These are phyloP conservation scores for Paguma larvata DNA, from an alignment of 2,797 vertebrate species.

Conservation along the genomic window DNA sequence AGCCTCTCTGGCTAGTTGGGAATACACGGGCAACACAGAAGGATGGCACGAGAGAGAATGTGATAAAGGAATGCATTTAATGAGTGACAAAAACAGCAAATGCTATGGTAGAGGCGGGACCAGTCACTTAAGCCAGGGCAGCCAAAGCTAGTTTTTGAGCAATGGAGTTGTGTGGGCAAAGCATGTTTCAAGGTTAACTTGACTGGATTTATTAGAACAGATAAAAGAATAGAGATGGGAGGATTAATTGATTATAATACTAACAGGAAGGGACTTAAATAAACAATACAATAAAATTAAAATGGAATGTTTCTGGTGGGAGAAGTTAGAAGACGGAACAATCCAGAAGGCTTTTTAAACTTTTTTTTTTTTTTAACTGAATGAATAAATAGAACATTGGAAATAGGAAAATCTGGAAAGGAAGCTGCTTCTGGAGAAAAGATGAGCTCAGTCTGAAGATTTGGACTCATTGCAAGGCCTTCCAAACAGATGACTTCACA, in stretches of 20 bases:
- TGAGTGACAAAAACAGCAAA: not conserved
- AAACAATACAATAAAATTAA: not conserved
- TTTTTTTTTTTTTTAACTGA: not conserved
- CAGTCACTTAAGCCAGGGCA: not conserved
- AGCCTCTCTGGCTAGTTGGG: not conserved
- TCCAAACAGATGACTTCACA: not conserved
- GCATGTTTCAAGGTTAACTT: not conserved
- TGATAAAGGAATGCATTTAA: not conserved
- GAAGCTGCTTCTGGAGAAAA: conserved; percentile 28
- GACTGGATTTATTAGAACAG: not conserved
- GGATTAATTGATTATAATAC: not conserved
- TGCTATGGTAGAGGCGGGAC: not conserved
- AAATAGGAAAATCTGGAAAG: not conserved
- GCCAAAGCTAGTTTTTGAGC: not conserved
- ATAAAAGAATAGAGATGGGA: not conserved
- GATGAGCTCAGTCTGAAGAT: not conserved
- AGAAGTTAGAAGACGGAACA: not conserved
- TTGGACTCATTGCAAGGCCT: not conserved
- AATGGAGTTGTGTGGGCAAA: not conserved
- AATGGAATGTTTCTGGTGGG: conserved; percentile 8
- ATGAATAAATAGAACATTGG: not conserved
- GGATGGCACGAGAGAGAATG: not conserved
- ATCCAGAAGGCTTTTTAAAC: not conserved
- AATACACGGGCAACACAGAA: not conserved
- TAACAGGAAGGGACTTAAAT: not conserved